Conservation (phyloP, 2,888 invertebrate genomes). For the Acrocera orbiculus region DNA sequence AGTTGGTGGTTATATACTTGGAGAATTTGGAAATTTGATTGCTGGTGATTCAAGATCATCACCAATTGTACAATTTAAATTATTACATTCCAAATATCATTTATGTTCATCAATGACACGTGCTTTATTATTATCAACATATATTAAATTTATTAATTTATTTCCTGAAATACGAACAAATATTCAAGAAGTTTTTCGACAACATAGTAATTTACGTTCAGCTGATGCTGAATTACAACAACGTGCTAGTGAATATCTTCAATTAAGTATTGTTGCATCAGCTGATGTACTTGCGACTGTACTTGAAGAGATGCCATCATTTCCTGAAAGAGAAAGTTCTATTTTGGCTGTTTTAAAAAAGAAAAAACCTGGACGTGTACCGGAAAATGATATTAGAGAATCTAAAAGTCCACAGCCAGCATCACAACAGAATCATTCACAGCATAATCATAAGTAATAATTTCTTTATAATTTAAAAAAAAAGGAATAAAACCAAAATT, state of each 20-base stretch:
- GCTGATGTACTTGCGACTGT: conserved; percentile 96
- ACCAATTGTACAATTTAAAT: conserved; percentile 92
- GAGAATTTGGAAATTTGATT: conserved; percentile 98
- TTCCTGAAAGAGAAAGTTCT: conserved; percentile 95
- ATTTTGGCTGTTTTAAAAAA: conserved; percentile 95
- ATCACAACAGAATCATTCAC: conserved; percentile 30
- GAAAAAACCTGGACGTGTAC: conserved; percentile 90
- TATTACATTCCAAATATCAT: conserved; percentile 97
- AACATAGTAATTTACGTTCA: conserved; percentile 89
- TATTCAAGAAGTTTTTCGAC: conserved; percentile 86
- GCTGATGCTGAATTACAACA: conserved; percentile 98
- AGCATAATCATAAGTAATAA: conserved; percentile 32
- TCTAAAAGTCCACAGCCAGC: conserved; percentile 53
- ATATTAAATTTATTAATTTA: conserved; percentile 97
- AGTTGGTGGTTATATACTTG: conserved; percentile 97
- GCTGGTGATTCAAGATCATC: conserved; percentile 97
- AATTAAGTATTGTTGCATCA: conserved; percentile 87
- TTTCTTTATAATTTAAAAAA: not conserved
- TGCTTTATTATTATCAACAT: conserved; percentile 89
- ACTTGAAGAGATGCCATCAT: conserved; percentile 99
- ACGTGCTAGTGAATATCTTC: conserved; percentile 92
- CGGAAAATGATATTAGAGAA: conserved; percentile 70
- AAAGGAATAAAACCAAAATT: too few species aligned
- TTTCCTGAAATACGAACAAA: conserved; percentile 96
- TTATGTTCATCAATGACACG: conserved; percentile 93